Conservation (phyloP, 2,113 vertebrate genomes). For the Poecilia latipinna region DNA sequence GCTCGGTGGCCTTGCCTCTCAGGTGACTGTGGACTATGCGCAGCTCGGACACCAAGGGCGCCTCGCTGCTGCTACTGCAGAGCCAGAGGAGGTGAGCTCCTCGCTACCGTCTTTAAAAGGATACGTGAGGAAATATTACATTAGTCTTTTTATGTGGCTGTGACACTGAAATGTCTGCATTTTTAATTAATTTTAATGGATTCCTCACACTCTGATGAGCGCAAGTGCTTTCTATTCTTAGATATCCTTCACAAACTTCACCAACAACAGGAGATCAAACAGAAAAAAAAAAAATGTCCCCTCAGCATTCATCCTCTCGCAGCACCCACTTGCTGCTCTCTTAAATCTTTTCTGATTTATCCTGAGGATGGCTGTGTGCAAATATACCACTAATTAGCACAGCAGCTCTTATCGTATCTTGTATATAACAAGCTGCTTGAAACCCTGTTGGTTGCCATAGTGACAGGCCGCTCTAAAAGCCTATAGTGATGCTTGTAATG, state of each 20-base stretch:
- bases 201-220: conserved; percentile 32
- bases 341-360: conserved; percentile 34
- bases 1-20: conserved; percentile 95
- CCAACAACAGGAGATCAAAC: conserved; percentile 46
- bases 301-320: conserved; percentile 21
- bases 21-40: conserved; percentile 97
- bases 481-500: conserved; percentile 73
- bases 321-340: conserved; percentile 27
- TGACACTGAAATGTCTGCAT: conserved; percentile 15
- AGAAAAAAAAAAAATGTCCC: conserved; percentile 21
- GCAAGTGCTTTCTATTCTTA: conserved; percentile 42
- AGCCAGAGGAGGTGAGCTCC: conserved; percentile 91
- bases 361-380: conserved; percentile 40
- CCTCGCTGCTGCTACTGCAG: conserved; percentile 94
- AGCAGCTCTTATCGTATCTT: conserved; percentile 65
- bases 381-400: conserved; percentile 56
- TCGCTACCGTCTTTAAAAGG: not conserved
- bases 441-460: conserved; percentile 76
- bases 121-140: not conserved
- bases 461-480: conserved; percentile 72
- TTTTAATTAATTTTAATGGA: conserved; percentile 1
- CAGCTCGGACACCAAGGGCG: conserved; percentile 95
- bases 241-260: conserved; percentile 36
- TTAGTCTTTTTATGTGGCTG: conserved; percentile 11
- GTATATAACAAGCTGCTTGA: conserved; percentile 66